Evolutionary conservation across 2,797 vertebrate species (phyloP).

Genomic region (Prionace glauca): DNA sequence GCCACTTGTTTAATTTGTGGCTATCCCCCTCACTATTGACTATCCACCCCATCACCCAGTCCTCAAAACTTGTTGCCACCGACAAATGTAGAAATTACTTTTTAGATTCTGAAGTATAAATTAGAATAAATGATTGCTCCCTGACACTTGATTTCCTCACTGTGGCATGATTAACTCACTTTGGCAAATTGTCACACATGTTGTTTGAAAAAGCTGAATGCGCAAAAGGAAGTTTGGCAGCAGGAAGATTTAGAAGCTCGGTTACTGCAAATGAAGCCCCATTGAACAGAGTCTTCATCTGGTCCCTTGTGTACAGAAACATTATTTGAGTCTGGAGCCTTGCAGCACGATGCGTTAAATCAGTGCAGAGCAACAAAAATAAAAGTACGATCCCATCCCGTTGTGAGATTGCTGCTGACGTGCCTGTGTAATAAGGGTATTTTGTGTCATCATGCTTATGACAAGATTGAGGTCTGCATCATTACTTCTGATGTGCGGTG

Average conservation of each 20-base stretch:
- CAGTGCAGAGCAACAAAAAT: neutral
- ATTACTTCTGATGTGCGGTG: neutral
- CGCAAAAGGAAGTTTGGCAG: neutral
- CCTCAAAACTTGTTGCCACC: too few relatives aligned
- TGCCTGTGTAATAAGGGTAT: neutral
- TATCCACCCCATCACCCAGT: too few relatives aligned
- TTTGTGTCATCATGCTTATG: neutral
- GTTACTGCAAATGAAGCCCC: neutral
- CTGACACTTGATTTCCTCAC: neutral
- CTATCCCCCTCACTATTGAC: too few relatives aligned
- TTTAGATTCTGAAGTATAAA: neutral
- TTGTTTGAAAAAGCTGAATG: neutral
- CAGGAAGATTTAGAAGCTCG: neutral
- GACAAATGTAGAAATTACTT: neutral
- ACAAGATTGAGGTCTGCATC: neutral
- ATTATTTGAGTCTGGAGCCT: neutral
- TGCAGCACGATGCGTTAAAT: neutral
- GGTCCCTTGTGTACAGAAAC: neutral
- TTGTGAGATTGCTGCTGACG: slow-evolving; percentile 13
- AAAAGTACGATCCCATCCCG: neutral
- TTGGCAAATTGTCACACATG: neutral
- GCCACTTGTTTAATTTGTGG: too few relatives aligned
- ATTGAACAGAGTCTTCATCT: neutral
- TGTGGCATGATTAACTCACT: too few relatives aligned
- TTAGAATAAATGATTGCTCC: neutral